Base-by-base conservation (phyloP, 2,888 invertebrate species). In the Omphaloscelis lunosa region DNA sequence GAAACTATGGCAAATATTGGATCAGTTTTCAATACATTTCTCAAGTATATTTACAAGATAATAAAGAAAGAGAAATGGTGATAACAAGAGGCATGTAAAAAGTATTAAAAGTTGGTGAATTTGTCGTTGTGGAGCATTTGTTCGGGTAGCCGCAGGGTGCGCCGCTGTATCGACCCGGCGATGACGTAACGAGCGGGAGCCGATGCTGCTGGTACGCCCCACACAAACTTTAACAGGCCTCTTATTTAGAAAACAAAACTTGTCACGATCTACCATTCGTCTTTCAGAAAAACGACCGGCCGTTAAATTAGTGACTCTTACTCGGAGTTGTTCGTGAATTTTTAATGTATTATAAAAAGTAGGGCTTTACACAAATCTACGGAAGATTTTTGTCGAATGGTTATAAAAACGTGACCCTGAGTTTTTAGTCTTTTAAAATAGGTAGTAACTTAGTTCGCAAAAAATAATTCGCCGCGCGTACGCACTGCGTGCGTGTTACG, bases 91-190 rank as follows among this genome's bases (percentile, higher is more conserved):
- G 74, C 87, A 90, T 90, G 89, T 88, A 90, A 91, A 91, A 90
- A 90, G 90, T 92, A 91, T 92, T 91, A 90, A 92, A 93, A 93
- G 91, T 93, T 92, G 88, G 88, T 84, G 90, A 91, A 91, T 90
- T 92, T 89, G 90, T 89, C 86, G 91, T 83, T 75, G 86, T 80
- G 84, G 81, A 82, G 86, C 82, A 86, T 83, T 86, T 86, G 86
- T 82, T 80, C 82, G 89, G 86, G 76, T 85, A 82, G 91, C 89
- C 88, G 90, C 89, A 84, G 91, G 93, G 93, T 91, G 94, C 90
- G 92, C 91, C 90, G 74, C 84, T 68, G 78, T 93, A 93, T 95
- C 95, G 95, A 95, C 94, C 95, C 91, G 89, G 17, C 84, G 83
- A 86, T 95, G 94, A 95, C 94, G 95, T 91, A 95, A 95, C 92